Evolutionary conservation across 2,113 vertebrate species (phyloP).

Genomic region (Mola mola): DNA sequence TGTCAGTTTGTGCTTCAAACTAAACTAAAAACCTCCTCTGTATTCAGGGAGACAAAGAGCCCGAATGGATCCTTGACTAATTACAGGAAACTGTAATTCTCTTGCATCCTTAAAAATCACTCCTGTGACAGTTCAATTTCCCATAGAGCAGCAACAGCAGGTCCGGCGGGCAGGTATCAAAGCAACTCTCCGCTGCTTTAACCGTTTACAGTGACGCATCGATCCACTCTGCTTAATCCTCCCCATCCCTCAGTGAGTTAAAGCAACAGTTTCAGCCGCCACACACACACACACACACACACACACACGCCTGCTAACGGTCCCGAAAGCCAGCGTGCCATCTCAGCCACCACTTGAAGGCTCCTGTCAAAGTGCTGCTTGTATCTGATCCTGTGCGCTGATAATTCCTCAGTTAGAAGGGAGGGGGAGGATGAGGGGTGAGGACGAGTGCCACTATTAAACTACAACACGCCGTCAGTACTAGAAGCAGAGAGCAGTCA

Average conservation of each 20-base stretch:
- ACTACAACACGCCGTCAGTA: slow-evolving; percentile 10
- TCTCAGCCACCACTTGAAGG: slow-evolving; percentile 25
- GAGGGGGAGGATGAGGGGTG: not conserved
- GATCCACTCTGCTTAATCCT: slow-evolving; percentile 59
- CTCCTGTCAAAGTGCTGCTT: slow-evolving; percentile 25
- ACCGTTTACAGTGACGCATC: slow-evolving; percentile 66
- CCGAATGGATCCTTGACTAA: slow-evolving; percentile 19
- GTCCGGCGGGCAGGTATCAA: slow-evolving; percentile 47
- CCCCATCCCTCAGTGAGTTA: slow-evolving; percentile 36
- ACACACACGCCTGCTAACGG: slow-evolving; percentile 20
- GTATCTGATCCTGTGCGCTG: slow-evolving; percentile 37
- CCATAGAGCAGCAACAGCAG: slow-evolving; percentile 7
- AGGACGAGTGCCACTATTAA: slow-evolving; percentile 6
- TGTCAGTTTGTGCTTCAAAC: no score
- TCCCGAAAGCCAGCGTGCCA: not conserved
- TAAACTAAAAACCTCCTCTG: no score
- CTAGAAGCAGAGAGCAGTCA: slow-evolving; percentile 13
- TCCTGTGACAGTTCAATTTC: slow-evolving; percentile 50
- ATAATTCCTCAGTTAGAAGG: slow-evolving; percentile 35
- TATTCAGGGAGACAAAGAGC: slow-evolving; percentile 31
- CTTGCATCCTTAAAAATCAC: slow-evolving; percentile 39
- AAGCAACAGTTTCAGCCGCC: slow-evolving; percentile 60
- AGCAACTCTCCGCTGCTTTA: slow-evolving; percentile 47
- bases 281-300: slow-evolving; percentile 9
- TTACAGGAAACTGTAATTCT: slow-evolving; percentile 23